Evolutionary conservation across 2,113 vertebrate genomes (phyloP).

Genomic region (Gymnorhina tibicen): DNA sequence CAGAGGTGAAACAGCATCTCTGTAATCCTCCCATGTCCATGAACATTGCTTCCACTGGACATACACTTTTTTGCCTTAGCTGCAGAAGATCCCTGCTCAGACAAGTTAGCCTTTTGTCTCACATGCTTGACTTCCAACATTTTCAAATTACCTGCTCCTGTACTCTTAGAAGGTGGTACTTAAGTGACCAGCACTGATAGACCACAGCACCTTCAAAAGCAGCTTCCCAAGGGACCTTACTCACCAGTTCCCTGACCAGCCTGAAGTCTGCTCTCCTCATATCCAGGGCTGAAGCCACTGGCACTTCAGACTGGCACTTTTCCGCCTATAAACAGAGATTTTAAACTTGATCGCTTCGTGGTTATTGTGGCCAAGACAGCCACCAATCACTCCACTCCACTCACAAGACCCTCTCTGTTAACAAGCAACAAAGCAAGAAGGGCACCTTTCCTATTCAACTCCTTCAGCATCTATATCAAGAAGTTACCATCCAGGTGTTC

Average conservation of each 20-base stretch:
- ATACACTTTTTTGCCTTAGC: background rate
- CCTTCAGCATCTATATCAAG: background rate
- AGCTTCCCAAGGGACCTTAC: background rate
- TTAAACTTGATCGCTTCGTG: background rate
- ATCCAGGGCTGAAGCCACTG: background rate
- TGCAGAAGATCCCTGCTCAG: background rate
- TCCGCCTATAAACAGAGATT: background rate
- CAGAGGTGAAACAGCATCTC: background rate
- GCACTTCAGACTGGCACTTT: background rate
- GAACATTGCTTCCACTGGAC: background rate
- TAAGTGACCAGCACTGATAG: background rate
- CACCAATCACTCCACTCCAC: background rate
- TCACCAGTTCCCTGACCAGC: background rate
- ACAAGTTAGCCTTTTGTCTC: background rate
- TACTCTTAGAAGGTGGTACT: background rate
- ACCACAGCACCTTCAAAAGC: background rate
- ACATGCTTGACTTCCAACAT: background rate
- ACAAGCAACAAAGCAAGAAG: background rate
- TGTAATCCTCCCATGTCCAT: rapidly evolving
- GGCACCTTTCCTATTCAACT: background rate
- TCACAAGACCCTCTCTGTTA: background rate
- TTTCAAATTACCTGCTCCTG: background rate
- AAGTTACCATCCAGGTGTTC: background rate
- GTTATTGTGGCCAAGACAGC: background rate
- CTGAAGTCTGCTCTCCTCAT: background rate